Evolutionary conservation across 2,888 invertebrate species (phyloP).

Genomic region (Oscheius sp.): DNA sequence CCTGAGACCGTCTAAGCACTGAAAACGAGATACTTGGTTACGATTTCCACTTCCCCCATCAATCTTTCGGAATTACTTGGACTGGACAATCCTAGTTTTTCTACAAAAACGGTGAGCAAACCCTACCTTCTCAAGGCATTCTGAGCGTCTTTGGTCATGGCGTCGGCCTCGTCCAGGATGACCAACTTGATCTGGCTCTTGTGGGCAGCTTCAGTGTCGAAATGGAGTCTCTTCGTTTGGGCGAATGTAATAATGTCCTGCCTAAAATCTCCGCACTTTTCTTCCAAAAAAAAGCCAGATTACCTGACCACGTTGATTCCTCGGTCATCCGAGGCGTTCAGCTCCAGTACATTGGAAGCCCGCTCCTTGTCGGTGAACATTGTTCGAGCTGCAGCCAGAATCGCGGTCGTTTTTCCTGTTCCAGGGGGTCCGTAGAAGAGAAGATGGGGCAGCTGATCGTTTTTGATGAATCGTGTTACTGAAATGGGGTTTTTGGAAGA

Average conservation of each 20-base stretch:
- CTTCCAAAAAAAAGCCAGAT: conserved; percentile 4
- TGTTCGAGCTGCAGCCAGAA: conserved; percentile 92
- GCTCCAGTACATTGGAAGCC: conserved; percentile 88
- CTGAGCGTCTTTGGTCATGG: conserved; percentile 99
- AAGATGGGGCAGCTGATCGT: conserved; percentile 92
- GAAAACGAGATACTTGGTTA: too few relatives aligned
- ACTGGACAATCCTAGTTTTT: too few relatives aligned
- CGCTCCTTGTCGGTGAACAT: conserved; percentile 90
- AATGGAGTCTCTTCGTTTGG: conserved; percentile 82
- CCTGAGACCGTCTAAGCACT: too few relatives aligned
- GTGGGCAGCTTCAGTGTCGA: conserved; percentile 8
- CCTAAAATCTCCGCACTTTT: conserved; percentile 26
- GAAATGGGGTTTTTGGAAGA: conserved; percentile 38
- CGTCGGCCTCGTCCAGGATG: conserved; percentile 97
- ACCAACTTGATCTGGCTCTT: conserved; percentile 82
- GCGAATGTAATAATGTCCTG: conserved; percentile 54
- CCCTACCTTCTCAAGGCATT: conserved; percentile 88
- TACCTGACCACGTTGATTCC: conserved; percentile 77
- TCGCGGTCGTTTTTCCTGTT: conserved; percentile 95
- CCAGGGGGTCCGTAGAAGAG: conserved; percentile 98
- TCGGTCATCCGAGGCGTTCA: conserved; percentile 98
- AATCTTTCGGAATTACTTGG: too few relatives aligned
- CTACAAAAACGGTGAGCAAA: background rate
- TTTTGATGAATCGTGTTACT: conserved; percentile 81
- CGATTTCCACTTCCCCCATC: too few relatives aligned